Evolutionary conservation across 2,888 invertebrate genomes (phyloP), one percentile per base, ranked within the genome.

Genomic region (Aspidiotus destructor): DNA sequence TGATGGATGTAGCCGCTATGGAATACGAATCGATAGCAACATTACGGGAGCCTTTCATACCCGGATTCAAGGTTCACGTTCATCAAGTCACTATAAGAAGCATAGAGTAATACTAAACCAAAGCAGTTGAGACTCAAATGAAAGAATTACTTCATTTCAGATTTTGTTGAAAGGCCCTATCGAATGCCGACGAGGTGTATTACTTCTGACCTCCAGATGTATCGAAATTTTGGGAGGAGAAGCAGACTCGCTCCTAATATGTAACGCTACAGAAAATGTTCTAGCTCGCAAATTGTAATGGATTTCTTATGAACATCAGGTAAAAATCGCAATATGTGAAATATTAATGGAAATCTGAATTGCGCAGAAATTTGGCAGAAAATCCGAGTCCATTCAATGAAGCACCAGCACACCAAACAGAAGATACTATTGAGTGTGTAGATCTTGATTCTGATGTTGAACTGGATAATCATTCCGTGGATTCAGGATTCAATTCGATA

Each of bases 131-230:
- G 28, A 40, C 11, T 54, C 7, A 54, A 11, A 48, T n/a, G 6
- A 28, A 44, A 55, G 16, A 52, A 16, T 58, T 42, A 55, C 52
- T 69, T 15, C 11, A 58, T 70, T 80, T 69, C 85, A 88, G 80
- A 72, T 76, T 8, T 58, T 79, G 17, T 73, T 81, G 11, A 74
- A 73, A 60, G 81, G 81, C 6, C 77, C 76, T 44, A 75, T 81
- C 28, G 76, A 79, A 70, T 80, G 80, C 73, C 77, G 81, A 15
- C 75, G 76, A 62, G 81, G 81, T 11, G 75, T 81, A 28, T 69
- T 82, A 60, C 74, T 81, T 73, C 75, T 82, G 72, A 75, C 79
- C 69, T 76, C 75, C n/a, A 71, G 73, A 10, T 77, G 79, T 64
- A 73, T 81, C 13, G 8, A 16, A 10, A 28, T 58, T 10, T 28